These are phyloP conservation scores for Stomatorhinus walkeri DNA, from an alignment of 2,797 vertebrate genomes.

Conservation along the genomic window DNA sequence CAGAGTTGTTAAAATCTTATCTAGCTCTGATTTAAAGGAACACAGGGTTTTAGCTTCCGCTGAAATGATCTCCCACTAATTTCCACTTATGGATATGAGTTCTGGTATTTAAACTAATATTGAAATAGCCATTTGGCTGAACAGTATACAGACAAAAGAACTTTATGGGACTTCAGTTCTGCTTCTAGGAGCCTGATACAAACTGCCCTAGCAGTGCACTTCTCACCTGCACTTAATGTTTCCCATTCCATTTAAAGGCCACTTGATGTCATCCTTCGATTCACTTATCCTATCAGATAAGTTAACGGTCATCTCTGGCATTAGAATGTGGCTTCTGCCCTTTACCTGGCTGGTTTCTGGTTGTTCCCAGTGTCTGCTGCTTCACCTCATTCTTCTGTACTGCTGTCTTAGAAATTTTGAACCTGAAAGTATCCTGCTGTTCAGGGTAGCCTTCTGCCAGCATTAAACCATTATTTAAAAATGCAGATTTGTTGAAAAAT, in stretches of 20 bases:
- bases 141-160: not conserved
- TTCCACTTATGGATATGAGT: not conserved
- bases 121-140: not conserved
- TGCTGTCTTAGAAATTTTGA: not conserved
- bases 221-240: not conserved
- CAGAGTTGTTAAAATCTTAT: not conserved
- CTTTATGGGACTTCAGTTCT: not conserved
- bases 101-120: not conserved
- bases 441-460: not conserved
- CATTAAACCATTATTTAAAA: not conserved
- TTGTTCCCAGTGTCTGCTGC: not conserved
- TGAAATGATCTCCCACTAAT: not conserved
- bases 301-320: not conserved
- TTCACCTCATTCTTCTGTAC: not conserved
- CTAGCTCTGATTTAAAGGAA: too few relatives aligned
- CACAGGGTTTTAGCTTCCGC: not conserved
- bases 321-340: not conserved
- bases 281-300: not conserved
- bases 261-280: not conserved
- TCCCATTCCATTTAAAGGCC: not conserved
- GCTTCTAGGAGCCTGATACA: not conserved
- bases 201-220: not conserved
- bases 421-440: not conserved
- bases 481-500: not conserved
- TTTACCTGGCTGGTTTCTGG: not conserved